A percentile compares a stretch with the other conserved stretches of the same genome.
Evolutionary conservation across 2,113 vertebrate genomes (phyloP).

Genomic region (Hippocampus guttulatus): DNA sequence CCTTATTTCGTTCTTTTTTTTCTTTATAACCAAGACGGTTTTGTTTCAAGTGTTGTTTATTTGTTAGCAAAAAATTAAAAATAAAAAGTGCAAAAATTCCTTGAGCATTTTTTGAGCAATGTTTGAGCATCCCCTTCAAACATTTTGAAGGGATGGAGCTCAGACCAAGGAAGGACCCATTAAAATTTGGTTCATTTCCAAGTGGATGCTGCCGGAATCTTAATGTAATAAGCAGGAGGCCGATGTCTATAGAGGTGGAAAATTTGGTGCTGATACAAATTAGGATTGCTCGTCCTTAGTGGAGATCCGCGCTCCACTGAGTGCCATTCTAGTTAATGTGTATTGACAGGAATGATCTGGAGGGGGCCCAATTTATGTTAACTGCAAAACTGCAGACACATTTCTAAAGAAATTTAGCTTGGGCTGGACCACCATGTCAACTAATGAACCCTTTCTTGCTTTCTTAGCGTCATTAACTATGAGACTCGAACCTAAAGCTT

Average conservation of each 20-base stretch:
- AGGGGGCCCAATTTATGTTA: slow-evolving; percentile 35
- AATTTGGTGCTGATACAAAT: slow-evolving; percentile 4
- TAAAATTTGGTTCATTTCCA: not conserved
- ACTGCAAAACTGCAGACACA: slow-evolving; percentile 33
- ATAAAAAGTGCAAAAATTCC: too few species aligned
- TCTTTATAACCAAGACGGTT: not conserved
- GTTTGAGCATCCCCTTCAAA: too few species aligned
- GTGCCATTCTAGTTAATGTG: not conserved
- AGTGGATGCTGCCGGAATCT: not conserved
- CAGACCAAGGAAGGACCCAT: not conserved
- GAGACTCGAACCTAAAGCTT: slow-evolving; percentile 43
- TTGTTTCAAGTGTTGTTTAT: not conserved
- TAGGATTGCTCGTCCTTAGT: not conserved
- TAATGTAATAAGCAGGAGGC: not conserved
- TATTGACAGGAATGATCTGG: slow-evolving; percentile 38
- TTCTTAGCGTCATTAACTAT: slow-evolving; percentile 56
- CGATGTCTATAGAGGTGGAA: not conserved
- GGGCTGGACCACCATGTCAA: slow-evolving; percentile 32
- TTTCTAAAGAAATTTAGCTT: slow-evolving; percentile 40
- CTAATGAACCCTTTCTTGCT: slow-evolving; percentile 57
- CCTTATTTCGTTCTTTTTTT: slow-evolving; percentile 17
- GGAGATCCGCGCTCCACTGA: not conserved
- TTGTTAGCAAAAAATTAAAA: not conserved
- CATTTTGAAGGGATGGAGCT: not conserved
- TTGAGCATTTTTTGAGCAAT: not conserved